Evolutionary conservation across 2,113 vertebrate species (phyloP), one percentile per base, ranked within the genome.

Genomic region (Oplegnathus fasciatus): DNA sequence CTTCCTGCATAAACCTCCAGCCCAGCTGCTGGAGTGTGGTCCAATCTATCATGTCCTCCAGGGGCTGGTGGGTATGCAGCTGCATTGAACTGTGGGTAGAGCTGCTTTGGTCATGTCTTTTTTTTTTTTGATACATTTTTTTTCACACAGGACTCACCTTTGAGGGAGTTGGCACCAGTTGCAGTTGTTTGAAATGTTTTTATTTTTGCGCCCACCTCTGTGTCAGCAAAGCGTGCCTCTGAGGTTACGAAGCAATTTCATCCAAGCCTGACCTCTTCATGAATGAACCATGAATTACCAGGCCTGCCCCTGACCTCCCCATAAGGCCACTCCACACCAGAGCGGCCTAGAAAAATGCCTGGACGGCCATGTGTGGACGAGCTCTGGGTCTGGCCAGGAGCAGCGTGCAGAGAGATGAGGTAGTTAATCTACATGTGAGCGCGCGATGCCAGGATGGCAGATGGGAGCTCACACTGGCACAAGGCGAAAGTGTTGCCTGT

Each of bases 401-500:
- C 81, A 62, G 73, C 55, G 2, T 65, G 67, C 84, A 75, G 42
- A 57, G 62, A 87, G 80, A 85, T 80, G 85, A 91, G 79, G 79
- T 78, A 75, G 82, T 87, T 93, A 88, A 94, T 90, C 92, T 90
- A 60, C 52, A 71, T 54, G 88, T 54, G 80, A 64, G 58, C 40
- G 26, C 2, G 1, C 20, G 11, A 8, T 88, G 94, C 93, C 92
- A 95, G 90, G 78, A 83, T 52, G 86, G 83, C 93, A 95, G 94
- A 95, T 94, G 94, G 92, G 80, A 79, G 82, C 81, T 86, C 78
- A 69, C 37, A 61, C 77, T 89, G 88, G 80, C 82, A 80, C 80
- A 75, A 78, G 78, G 83, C 73, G 34, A 87, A 82, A 90, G 80
- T 89, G 89, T 86, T 85, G 89, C 82, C 80, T 77, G 79, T 87